Conservation (phyloP, 2,797 vertebrate genomes). For the Cirrhinus mrigala region DNA sequence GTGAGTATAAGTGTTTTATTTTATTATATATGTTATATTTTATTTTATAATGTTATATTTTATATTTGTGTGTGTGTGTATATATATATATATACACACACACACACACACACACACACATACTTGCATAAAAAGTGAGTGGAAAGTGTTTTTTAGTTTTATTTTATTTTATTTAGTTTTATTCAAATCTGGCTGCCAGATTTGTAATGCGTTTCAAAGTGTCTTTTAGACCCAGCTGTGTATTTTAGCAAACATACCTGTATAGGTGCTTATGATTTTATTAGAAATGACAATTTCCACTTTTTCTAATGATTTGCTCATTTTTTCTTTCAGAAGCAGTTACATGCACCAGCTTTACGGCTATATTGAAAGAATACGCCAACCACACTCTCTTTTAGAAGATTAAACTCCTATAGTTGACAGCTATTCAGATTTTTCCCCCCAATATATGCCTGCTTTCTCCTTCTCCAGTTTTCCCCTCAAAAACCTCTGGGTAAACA, state of each 20-base stretch:
- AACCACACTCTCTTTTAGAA: slow-evolving; percentile 13
- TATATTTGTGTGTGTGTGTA: no score
- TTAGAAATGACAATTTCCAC: background rate
- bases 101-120: no score
- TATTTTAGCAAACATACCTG: background rate
- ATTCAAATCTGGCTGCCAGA: no score
- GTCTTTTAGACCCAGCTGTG: background rate
- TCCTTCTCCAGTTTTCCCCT: slow-evolving; percentile 74
- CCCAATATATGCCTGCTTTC: slow-evolving; percentile 22
- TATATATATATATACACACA: no score
- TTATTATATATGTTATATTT: no score
- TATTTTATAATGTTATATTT: no score
- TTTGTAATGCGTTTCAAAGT: background rate
- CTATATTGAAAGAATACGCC: background rate
- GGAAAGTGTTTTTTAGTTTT: no score
- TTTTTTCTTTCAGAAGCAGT: background rate
- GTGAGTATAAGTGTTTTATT: no score
- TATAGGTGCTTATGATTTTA: background rate
- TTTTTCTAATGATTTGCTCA: background rate
- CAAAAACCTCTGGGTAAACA: slow-evolving; percentile 77
- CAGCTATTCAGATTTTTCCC: slow-evolving; percentile 32
- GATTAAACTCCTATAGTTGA: slow-evolving; percentile 32
- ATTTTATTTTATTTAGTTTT: no score
- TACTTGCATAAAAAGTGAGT: no score
- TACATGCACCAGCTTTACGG: background rate